Percentiles rank a stretch among this genome's conserved stretches.
These are phyloP conservation scores for Melangyna quadrimaculata DNA, from an alignment of 2,888 invertebrate species.

Conservation along the genomic window DNA sequence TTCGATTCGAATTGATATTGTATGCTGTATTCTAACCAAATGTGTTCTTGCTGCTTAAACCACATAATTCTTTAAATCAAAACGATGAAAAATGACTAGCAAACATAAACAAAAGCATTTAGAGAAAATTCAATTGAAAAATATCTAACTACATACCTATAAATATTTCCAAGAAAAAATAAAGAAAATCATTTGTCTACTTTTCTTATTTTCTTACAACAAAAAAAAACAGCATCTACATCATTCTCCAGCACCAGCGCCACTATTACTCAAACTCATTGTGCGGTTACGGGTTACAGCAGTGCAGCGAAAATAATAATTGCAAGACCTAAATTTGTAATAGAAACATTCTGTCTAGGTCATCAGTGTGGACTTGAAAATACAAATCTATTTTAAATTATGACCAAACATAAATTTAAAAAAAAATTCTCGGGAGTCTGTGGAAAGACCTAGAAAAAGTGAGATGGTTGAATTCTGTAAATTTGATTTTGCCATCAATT, in stretches of 20 bases:
- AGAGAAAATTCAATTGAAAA: constrained; percentile 19
- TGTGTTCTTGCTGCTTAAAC: neutral
- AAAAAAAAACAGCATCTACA: neutral
- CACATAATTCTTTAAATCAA: neutral
- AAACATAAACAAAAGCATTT: constrained; percentile 35
- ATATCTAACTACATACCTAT: neutral
- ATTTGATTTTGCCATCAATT: neutral
- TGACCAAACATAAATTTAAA: neutral
- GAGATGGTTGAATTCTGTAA: neutral
- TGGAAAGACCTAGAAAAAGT: neutral
- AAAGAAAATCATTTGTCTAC: neutral
- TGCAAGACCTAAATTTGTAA: neutral
- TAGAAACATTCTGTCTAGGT: neutral
- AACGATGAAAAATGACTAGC: constrained; percentile 17
- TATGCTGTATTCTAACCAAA: constrained; percentile 1
- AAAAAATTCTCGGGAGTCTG: neutral
- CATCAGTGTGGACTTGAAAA: neutral
- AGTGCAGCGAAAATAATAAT: neutral
- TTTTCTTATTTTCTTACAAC: neutral
- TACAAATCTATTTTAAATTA: neutral
- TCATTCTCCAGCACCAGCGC: neutral
- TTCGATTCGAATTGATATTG: neutral
- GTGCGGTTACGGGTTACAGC: neutral
- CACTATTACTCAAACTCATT: neutral
- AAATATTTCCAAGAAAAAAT: constrained; percentile 13